A percentile compares a stretch with the other conserved stretches of the same genome.
phyloP scores from a whole-genome alignment of 2,113 vertebrate species.

The Apteryx mantelli region DNA sequence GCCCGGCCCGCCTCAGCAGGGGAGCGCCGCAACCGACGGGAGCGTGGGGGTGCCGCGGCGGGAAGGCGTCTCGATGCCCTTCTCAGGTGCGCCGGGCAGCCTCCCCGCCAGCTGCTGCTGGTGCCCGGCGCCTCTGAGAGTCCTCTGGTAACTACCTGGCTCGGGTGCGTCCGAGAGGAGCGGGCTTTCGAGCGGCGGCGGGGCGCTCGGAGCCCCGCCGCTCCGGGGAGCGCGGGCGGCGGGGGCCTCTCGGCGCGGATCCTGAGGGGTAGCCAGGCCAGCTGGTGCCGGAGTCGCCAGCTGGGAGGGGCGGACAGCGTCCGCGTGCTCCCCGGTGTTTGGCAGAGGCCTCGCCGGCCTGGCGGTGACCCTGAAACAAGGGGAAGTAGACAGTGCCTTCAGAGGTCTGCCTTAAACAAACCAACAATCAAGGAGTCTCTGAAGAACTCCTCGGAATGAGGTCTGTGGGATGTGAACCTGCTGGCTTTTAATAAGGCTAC shows the following conservation, averaged over 20 bases:
- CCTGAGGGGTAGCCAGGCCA: neutral
- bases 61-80: neutral
- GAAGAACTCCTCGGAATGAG: neutral
- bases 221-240: neutral
- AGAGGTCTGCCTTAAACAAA: neutral
- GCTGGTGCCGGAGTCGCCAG: neutral
- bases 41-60: neutral
- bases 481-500: neutral
- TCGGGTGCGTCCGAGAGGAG: neutral
- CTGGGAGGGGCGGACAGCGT: neutral
- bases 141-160: constrained; percentile 21
- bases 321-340: neutral
- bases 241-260: neutral
- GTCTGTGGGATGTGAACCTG: neutral
- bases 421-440: neutral
- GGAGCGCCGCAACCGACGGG: neutral
- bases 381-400: neutral
- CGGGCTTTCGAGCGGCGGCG: neutral
- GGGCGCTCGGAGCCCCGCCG: neutral
- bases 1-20: neutral
- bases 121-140: constrained; percentile 14
- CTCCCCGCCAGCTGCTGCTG: constrained; percentile 21
- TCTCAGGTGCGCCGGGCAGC: constrained; percentile 4
- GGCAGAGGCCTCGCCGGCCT: neutral
- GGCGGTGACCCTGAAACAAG: neutral